These are phyloP conservation scores for Leptonema lineaticorne DNA, from an alignment of 1,140 invertebrate species.

Conservation along the genomic window DNA sequence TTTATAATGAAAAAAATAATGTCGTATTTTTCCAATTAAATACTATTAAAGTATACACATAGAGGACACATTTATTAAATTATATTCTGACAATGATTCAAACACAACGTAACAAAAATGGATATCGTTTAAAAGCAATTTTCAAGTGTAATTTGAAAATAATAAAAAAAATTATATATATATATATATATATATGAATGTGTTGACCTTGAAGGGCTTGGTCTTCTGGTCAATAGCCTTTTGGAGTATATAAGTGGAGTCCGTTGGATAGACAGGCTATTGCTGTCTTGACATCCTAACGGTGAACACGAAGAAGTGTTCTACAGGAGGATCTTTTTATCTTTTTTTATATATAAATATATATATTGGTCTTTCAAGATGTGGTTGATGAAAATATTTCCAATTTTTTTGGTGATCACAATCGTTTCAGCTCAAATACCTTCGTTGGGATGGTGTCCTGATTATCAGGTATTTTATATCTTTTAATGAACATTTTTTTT, in stretches of 20 bases:
- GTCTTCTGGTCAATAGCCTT: constrained; percentile 22
- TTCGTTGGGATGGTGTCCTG: constrained; percentile 55
- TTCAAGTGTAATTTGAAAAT: too few relatives aligned
- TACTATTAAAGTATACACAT: too few relatives aligned
- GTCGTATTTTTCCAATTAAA: too few relatives aligned
- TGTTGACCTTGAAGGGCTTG: constrained; percentile 18
- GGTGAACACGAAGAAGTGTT: neutral
- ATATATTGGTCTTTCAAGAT: constrained; percentile 45
- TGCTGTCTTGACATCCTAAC: neutral
- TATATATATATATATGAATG: neutral
- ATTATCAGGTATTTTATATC: constrained; percentile 51
- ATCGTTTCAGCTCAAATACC: constrained; percentile 52
- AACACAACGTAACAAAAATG: too few relatives aligned
- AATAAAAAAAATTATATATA: neutral
- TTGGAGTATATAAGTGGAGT: constrained; percentile 16
- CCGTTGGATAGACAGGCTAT: constrained; percentile 9
- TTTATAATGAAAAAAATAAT: too few relatives aligned
- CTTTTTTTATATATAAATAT: neutral
- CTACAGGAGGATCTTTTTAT: neutral
- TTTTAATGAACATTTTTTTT: too few relatives aligned
- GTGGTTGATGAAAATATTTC: constrained; percentile 47
- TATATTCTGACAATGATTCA: too few relatives aligned
- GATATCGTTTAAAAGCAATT: too few relatives aligned
- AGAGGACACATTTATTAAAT: too few relatives aligned
- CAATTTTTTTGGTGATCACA: constrained; percentile 47